Evolutionary conservation across 2,113 vertebrate species (phyloP).

Genomic region (Butorides virescens): DNA sequence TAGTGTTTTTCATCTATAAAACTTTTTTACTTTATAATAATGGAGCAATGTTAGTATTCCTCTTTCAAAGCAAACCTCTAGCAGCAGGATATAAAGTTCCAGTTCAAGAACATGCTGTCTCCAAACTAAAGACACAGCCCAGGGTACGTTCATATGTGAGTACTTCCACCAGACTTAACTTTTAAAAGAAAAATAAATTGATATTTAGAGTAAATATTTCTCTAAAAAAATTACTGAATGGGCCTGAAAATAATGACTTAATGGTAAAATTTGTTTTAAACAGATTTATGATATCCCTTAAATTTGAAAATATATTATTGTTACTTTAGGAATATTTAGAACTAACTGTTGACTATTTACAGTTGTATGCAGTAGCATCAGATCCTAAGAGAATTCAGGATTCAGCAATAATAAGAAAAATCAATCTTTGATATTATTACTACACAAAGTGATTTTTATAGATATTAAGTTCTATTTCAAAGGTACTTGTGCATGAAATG

Average conservation of each 20-base stretch:
- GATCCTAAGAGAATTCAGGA: not conserved
- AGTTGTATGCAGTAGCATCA: not conserved
- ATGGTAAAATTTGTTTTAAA: not conserved
- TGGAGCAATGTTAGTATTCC: not conserved
- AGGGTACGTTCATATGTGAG: not conserved
- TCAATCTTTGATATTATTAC: not conserved
- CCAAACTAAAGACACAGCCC: not conserved
- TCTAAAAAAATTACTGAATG: not conserved
- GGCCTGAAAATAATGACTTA: not conserved
- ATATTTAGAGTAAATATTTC: not conserved
- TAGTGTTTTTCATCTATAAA: not conserved
- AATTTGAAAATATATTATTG: not conserved
- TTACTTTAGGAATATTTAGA: not conserved
- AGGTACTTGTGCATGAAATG: not conserved
- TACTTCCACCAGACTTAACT: not conserved
- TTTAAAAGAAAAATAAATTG: not conserved
- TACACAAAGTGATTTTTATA: not conserved
- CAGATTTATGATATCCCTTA: not conserved
- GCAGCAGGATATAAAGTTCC: not conserved
- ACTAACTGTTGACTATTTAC: not conserved
- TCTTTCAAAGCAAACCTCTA: not conserved
- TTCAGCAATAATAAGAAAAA: not conserved
- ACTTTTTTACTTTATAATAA: not conserved
- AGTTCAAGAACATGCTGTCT: not conserved
- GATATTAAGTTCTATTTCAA: not conserved